Evolutionary conservation across 2,888 invertebrate genomes (phyloP), one percentile per base, ranked within the genome.

Genomic region (Xestobium rufovillosum): DNA sequence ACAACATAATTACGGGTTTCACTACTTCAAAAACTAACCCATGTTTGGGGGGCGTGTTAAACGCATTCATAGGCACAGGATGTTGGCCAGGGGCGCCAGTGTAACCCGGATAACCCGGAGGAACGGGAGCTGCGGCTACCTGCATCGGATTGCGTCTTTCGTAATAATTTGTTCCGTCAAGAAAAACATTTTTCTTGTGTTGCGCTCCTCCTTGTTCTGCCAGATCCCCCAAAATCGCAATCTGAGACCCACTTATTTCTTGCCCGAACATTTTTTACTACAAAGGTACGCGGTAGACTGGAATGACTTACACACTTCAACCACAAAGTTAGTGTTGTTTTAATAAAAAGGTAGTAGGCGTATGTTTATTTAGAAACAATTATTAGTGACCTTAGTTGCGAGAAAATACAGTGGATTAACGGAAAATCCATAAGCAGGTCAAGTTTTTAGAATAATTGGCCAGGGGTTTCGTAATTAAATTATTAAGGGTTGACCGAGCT

Each of bases 11-110:
- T 6, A 71, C 60, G 0, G 73, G 71, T 14, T 65, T 67, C 40
- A 73, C 55, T 6, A 60, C 59, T 13, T 64, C 61, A 48, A 66
- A 69, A 45, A 71, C 60, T 9, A 67, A 53, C 34, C 65, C 67
- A 34, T 45, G 26, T 34, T 17, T 30, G 9, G 23, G 34, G 4
- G 34, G 3, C 3, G 31, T 9, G 8, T 31, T 14, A 33, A 43
- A 50, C 4, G 52, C 26, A 2, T 35, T 32, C 17, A 32, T 23
- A 28, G 42, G 29, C n/a, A 39, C 35, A 11, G 32, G 26, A 23
- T 45, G 27, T n/a, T 44, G 17, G 35, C 44, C 39, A 11, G 46
- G 39, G 25, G 50, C 43, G 31, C 41, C 29, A 19, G 49, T 34
- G 12, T 40, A 16, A 34, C 40, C 43, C 14, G 33, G 30, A 34